A percentile compares a stretch with the other conserved stretches of the same genome.
phyloP scores from a whole-genome alignment of 2,113 vertebrate genomes.

The Dissostichus mawsoni region DNA sequence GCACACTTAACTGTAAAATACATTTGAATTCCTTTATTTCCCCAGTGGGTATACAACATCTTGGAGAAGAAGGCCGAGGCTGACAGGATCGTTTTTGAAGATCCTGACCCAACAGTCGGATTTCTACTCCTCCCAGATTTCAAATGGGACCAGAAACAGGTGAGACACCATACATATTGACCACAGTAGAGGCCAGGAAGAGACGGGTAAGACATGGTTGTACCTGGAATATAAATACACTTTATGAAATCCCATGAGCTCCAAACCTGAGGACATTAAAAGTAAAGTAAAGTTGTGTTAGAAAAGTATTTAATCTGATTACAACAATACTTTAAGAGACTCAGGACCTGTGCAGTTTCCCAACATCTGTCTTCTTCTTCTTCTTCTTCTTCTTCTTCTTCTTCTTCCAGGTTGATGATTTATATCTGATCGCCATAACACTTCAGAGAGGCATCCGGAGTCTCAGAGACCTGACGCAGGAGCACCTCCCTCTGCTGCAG shows the following conservation, averaged over 20 bases:
- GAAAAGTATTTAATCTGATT: not conserved
- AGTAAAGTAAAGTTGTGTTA: not conserved
- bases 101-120: constrained; percentile 87
- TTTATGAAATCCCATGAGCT: not conserved
- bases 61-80: constrained; percentile 96
- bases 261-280: not conserved
- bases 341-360: not conserved
- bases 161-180: constrained; percentile 58
- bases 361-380: not conserved
- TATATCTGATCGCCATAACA: constrained; percentile 93
- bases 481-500: constrained; percentile 90
- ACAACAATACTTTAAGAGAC: too few species aligned
- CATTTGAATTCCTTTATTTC: not conserved
- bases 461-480: constrained; percentile 88
- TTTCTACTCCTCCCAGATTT: constrained; percentile 96
- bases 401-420: constrained; percentile 87
- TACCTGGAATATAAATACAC: not conserved
- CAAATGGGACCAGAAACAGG: constrained; percentile 98
- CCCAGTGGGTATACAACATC: constrained; percentile 97
- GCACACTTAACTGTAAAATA: not conserved
- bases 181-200: not conserved
- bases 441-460: constrained; percentile 87
- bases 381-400: constrained; percentile 34
- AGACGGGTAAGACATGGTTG: not conserved
- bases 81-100: constrained; percentile 91